phyloP scores from a whole-genome alignment of 2,888 invertebrate genomes.

The Tenthredo livida region DNA sequence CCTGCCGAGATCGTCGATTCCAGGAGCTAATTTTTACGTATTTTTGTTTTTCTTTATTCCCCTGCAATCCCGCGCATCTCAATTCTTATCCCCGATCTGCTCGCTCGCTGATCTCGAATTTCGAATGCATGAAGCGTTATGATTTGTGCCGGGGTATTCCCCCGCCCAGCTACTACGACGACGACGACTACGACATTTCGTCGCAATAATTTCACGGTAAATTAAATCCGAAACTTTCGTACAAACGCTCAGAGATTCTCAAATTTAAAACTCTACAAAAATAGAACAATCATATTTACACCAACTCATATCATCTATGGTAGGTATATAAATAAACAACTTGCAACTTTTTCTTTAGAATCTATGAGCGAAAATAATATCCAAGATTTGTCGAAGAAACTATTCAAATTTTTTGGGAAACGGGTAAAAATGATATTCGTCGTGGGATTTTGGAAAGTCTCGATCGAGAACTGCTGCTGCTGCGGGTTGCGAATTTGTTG shows the following conservation, averaged over 20 bases:
- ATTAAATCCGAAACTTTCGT: conserved; percentile 73
- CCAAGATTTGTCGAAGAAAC: no score
- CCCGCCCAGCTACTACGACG: background rate
- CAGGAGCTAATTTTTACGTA: background rate
- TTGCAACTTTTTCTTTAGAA: no score
- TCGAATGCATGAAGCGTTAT: conserved; percentile 76
- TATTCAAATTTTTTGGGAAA: no score
- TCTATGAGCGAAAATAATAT: no score
- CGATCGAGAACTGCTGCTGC: background rate
- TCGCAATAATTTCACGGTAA: conserved; percentile 76
- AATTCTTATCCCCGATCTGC: conserved; percentile 8
- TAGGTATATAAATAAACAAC: no score
- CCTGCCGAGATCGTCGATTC: no score
- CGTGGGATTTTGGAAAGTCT: no score
- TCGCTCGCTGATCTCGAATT: conserved; percentile 52
- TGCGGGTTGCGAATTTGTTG: conserved; percentile 3
- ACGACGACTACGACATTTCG: conserved; percentile 66
- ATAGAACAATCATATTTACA: no score
- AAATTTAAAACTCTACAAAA: background rate
- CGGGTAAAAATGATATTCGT: no score
- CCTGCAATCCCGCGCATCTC: background rate
- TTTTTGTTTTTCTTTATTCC: background rate
- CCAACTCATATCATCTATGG: no score
- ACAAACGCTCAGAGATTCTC: conserved; percentile 52
- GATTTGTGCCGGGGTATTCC: conserved; percentile 69